Evolutionary conservation across 2,888 invertebrate genomes (phyloP).

Genomic region (Nomada ruficornis): DNA sequence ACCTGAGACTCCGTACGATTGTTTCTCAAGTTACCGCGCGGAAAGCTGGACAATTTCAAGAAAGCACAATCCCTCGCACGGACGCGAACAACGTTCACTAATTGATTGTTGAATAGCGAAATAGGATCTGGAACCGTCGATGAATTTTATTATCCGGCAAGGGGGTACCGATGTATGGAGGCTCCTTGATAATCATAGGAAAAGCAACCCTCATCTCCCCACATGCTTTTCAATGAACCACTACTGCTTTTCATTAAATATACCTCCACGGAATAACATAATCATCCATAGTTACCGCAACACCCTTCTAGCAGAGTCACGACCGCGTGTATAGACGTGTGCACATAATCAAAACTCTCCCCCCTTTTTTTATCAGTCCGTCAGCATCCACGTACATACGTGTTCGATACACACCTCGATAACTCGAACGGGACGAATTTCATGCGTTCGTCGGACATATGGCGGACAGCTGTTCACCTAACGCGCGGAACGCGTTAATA

Average conservation of each 20-base stretch:
- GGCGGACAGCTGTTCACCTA: slow-evolving; percentile 39
- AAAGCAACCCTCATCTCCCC: slow-evolving; percentile 7
- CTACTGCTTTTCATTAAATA: not conserved
- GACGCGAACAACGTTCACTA: slow-evolving; percentile 3
- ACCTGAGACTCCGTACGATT: slow-evolving; percentile 54
- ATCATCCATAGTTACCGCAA: slow-evolving; percentile 14
- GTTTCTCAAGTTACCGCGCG: slow-evolving; percentile 44
- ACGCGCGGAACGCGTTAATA: slow-evolving; percentile 20
- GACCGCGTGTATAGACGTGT: not conserved
- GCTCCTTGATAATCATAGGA: not conserved
- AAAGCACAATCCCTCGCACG: not conserved
- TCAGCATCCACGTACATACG: not conserved
- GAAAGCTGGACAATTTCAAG: not conserved
- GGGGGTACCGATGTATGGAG: not conserved
- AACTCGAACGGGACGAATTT: slow-evolving; percentile 15
- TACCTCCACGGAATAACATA: not conserved
- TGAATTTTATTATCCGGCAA: not conserved
- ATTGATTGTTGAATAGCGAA: slow-evolving; percentile 6
- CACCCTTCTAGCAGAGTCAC: slow-evolving; percentile 22
- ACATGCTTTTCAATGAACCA: slow-evolving; percentile 12
- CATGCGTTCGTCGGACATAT: slow-evolving; percentile 38
- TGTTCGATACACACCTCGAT: slow-evolving; percentile 19
- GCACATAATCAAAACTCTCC: slow-evolving; percentile 5
- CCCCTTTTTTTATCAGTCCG: slow-evolving; percentile 9
- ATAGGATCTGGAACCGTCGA: not conserved